phyloP scores from a whole-genome alignment of 1,140 invertebrate genomes.

The Lycorma delicatula region DNA sequence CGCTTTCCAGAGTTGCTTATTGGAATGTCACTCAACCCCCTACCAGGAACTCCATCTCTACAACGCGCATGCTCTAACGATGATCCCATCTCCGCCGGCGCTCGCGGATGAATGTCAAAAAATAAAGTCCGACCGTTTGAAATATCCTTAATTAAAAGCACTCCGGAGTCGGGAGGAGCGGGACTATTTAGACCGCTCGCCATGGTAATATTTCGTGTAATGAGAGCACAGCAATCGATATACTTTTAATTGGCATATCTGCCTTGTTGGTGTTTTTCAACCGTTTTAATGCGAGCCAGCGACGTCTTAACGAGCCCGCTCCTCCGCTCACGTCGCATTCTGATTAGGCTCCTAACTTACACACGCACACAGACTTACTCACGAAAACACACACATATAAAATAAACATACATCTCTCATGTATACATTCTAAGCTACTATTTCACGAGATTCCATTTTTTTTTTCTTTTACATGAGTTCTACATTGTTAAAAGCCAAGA shows the following conservation, averaged over 20 bases:
- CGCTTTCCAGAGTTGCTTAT: conserved; percentile 21
- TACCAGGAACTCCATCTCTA: conserved; percentile 4
- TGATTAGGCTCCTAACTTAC: no score
- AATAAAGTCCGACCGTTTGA: conserved; percentile 1
- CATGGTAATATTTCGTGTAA: conserved; percentile 4
- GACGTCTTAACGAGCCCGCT: no score
- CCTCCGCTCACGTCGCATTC: no score
- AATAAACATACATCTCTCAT: no score
- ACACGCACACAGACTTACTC: no score
- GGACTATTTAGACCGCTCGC: neutral
- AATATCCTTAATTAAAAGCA: conserved; percentile 20
- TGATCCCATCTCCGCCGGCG: conserved; percentile 2
- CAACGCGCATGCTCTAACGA: neutral
- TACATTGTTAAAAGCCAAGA: no score
- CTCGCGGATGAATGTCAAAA: neutral
- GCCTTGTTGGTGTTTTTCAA: neutral
- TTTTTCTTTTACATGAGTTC: no score
- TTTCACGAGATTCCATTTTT: no score
- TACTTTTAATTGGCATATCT: conserved; percentile 18
- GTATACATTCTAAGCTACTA: no score
- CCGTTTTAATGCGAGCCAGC: no score
- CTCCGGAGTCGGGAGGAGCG: neutral
- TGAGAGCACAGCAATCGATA: conserved; percentile 11
- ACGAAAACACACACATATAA: no score
- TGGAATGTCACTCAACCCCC: conserved; percentile 18